Conservation (phyloP, 2,113 vertebrate species). For the Dromaius novaehollandiae region DNA sequence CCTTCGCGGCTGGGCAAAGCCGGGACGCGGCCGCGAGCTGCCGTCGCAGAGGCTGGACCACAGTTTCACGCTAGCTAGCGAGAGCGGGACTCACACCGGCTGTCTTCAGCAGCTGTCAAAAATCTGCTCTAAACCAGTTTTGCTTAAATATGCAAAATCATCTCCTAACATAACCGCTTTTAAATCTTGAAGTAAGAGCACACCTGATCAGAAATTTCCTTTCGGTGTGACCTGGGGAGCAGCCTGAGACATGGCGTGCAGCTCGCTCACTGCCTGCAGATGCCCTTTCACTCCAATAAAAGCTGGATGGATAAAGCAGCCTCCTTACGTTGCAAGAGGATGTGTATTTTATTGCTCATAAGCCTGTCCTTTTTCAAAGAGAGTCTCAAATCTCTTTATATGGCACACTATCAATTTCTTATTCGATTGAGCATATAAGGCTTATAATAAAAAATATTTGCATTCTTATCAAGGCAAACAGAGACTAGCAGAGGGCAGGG, state of each 20-base stretch:
- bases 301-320: not conserved
- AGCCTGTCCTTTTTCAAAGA: not conserved
- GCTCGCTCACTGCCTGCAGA: slow-evolving; percentile 16
- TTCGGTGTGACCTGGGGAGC: not conserved
- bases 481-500: not conserved
- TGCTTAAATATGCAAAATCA: not conserved
- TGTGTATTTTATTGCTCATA: slow-evolving; percentile 4
- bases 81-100: not conserved
- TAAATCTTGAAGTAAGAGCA: no score
- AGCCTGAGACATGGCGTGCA: not conserved
- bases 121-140: not conserved
- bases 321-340: not conserved
- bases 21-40: no score
- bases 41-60: not conserved
- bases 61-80: not conserved
- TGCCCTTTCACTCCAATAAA: slow-evolving; percentile 34
- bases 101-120: not conserved
- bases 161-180: not conserved
- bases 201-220: not conserved
- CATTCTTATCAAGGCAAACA: not conserved
- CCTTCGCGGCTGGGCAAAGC: no score
- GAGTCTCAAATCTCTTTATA: not conserved
- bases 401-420: not conserved
- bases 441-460: not conserved
- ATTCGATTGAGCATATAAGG: not conserved